These are phyloP conservation scores for Apis florea DNA, from an alignment of 1,140 invertebrate species.

Conservation along the genomic window DNA sequence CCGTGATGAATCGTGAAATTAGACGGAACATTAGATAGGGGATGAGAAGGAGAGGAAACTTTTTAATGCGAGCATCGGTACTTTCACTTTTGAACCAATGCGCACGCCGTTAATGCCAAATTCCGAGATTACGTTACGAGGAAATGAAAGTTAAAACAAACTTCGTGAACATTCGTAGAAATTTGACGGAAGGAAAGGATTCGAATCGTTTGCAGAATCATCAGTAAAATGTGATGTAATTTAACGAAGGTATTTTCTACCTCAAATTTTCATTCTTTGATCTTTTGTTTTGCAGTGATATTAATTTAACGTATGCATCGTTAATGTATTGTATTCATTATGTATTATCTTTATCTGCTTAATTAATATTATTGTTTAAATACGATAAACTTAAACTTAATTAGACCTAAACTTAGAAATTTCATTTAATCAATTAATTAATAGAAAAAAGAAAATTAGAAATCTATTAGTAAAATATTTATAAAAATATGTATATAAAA, in stretches of 20 bases:
- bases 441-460: no score
- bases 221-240: neutral
- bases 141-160: conserved; percentile 51
- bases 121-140: conserved; percentile 42
- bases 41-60: neutral
- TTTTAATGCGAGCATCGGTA: conserved; percentile 17
- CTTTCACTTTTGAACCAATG: conserved; percentile 55
- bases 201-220: neutral
- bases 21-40: neutral
- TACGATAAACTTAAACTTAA: no score
- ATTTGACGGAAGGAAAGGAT: conserved; percentile 12
- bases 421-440: no score
- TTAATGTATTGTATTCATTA: no score
- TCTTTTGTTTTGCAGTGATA: no score
- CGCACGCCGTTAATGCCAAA: conserved; percentile 13
- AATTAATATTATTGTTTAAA: no score
- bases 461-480: no score
- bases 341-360: no score
- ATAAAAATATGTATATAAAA: no score
- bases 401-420: no score
- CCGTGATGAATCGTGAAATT: conserved; percentile 27
- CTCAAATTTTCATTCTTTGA: no score
- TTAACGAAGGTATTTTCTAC: neutral
- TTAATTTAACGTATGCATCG: no score
- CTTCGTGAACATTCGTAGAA: conserved; percentile 4